These are phyloP conservation scores for Leptocoma aspasia DNA, from an alignment of 2,113 vertebrate genomes.

Conservation along the genomic window DNA sequence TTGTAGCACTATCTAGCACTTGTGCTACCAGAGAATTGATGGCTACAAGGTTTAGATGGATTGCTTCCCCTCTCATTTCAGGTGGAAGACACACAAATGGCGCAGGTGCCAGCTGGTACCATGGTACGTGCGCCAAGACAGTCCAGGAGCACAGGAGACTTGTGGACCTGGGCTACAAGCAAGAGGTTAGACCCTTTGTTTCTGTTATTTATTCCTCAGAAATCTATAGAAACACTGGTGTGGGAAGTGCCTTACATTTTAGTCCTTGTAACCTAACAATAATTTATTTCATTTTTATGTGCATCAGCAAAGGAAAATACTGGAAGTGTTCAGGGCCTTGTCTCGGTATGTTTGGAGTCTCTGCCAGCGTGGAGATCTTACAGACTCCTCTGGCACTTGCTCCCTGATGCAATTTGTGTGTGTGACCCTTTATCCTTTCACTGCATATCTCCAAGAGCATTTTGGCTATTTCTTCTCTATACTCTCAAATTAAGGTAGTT, in stretches of 20 bases:
- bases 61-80: conserved; percentile 44
- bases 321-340: background rate
- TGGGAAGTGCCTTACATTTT: background rate
- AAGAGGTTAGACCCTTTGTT: conserved; percentile 78
- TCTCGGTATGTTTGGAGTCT: background rate
- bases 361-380: background rate
- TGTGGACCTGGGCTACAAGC: conserved; percentile 94
- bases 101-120: conserved; percentile 93
- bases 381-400: background rate
- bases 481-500: background rate
- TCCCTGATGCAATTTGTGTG: background rate
- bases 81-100: conserved; percentile 99
- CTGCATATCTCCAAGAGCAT: background rate
- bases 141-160: conserved; percentile 86
- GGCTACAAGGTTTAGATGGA: background rate
- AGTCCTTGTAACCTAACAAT: background rate
- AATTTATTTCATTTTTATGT: background rate
- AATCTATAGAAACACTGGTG: background rate
- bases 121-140: conserved; percentile 85
- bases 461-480: background rate
- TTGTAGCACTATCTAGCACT: background rate
- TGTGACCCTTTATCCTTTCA: background rate
- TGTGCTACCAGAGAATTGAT: background rate
- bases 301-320: background rate
- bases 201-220: background rate